Evolutionary conservation across 2,888 invertebrate species (phyloP), one percentile per base, ranked within the genome.

Genomic region (Acleris laterana): DNA sequence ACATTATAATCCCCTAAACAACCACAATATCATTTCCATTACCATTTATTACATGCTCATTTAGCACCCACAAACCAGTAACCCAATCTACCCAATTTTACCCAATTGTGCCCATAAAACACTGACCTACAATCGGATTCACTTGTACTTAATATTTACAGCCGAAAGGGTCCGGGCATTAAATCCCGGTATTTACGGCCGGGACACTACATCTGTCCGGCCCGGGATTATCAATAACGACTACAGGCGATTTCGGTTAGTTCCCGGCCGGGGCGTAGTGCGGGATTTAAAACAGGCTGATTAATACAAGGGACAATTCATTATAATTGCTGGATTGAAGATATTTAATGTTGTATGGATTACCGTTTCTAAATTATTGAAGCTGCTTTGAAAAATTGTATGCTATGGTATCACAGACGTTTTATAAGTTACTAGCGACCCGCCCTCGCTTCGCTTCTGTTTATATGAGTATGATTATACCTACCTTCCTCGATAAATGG

Each of bases 191-290:
- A 62, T 62, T 62, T 52, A 62, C 46, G 20, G 46, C 46, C 44
- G 28, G 51, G 51, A 28, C 51, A 62, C 52, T 62, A 62, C 62
- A 62, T 62, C 62, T 53, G 62, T 62, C 62, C 42, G 9, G 22
- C 57, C 62, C 52, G 28, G 46, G 62, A 62, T 62, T 62, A 62
- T 62, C 52, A 62, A 46, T 62, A 44, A 53, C 22, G 51, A 51
- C 42, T 32, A 17, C 38, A 57, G 44, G 42, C 57, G 20, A 56
- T 56, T 57, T 20, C 25, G 57, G 57, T 56, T 56, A 44, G 56
- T 25, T 57, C 44, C 22, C 11, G 11, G 56, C 25, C 17, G 25
- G 25, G 38, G 42, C 16, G 38, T 7, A n/a, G n/a, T 19, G 19
- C 55, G 20, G 57, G 57, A 28, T 57, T 57, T n/a, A 46, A 57